These are phyloP conservation scores for Saturnia pavonia DNA, from an alignment of 2,888 invertebrate species.

Conservation along the genomic window DNA sequence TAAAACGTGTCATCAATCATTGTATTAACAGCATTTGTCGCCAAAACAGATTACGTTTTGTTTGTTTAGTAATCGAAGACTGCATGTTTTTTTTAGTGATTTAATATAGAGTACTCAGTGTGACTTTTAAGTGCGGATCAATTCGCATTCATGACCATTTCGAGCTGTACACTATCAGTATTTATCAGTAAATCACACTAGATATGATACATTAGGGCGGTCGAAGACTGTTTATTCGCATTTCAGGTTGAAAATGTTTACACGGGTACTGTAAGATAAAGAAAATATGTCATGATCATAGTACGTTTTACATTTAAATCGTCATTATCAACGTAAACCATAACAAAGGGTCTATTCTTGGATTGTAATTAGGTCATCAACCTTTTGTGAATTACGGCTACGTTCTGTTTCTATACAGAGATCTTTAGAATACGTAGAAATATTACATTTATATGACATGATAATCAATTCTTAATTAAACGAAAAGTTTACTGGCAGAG, in stretches of 20 bases:
- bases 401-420: neutral
- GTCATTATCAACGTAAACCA: constrained; percentile 4
- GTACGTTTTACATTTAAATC: constrained; percentile 6
- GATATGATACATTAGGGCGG: constrained; percentile 31
- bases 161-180: constrained; percentile 24
- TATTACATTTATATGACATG: neutral
- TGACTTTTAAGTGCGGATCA: neutral
- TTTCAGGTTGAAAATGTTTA: constrained; percentile 16
- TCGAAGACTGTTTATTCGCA: constrained; percentile 21
- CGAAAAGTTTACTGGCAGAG: neutral
- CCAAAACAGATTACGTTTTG: neutral
- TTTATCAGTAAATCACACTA: constrained; percentile 35
- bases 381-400: constrained; percentile 7
- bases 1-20: neutral
- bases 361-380: neutral
- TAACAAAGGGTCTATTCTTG: constrained; percentile 11
- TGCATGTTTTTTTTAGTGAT: neutral
- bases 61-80: neutral
- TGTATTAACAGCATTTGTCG: neutral
- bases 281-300: constrained; percentile 18
- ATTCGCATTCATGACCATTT: constrained; percentile 8
- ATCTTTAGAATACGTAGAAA: neutral
- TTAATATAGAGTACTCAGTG: neutral
- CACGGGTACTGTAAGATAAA: constrained; percentile 12
- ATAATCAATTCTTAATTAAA: neutral